phyloP scores from a whole-genome alignment of 1,140 invertebrate genomes.

The Drosophila trapezifrons region DNA sequence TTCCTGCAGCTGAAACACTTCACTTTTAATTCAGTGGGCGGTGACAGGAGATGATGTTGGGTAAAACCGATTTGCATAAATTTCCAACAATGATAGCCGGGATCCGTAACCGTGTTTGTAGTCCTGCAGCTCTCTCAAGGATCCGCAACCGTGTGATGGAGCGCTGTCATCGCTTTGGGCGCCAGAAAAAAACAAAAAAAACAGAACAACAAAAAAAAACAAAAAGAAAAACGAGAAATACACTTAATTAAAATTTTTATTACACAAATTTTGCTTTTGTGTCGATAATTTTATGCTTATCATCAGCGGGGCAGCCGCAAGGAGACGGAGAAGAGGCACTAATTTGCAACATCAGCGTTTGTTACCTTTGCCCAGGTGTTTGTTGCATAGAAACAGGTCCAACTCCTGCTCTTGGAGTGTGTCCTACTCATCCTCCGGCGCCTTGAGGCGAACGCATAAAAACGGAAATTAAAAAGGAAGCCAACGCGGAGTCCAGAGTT shows the following conservation, averaged over 20 bases:
- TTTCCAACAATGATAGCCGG: conserved; percentile 68
- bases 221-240: conserved; percentile 11
- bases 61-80: conserved; percentile 76
- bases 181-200: conserved; percentile 8
- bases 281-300: conserved; percentile 82
- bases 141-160: conserved; percentile 43
- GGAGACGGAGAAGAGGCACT: conserved; percentile 10
- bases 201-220: neutral
- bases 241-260: conserved; percentile 60
- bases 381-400: conserved; percentile 13
- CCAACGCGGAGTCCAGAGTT: conserved; percentile 60
- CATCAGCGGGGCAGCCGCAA: conserved; percentile 51
- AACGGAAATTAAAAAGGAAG: conserved; percentile 79
- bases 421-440: neutral
- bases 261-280: conserved; percentile 74
- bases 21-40: conserved; percentile 65
- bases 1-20: conserved; percentile 66
- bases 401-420: too few relatives aligned
- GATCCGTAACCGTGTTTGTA: conserved; percentile 14
- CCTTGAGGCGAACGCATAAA: conserved; percentile 59
- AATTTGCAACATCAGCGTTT: conserved; percentile 71
- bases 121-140: conserved; percentile 4
- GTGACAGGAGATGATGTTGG: conserved; percentile 4
- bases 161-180: conserved; percentile 56
- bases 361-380: conserved; percentile 12